These are phyloP conservation scores for Loriculus beryllinus DNA, from an alignment of 2,797 vertebrate genomes.

Conservation along the genomic window DNA sequence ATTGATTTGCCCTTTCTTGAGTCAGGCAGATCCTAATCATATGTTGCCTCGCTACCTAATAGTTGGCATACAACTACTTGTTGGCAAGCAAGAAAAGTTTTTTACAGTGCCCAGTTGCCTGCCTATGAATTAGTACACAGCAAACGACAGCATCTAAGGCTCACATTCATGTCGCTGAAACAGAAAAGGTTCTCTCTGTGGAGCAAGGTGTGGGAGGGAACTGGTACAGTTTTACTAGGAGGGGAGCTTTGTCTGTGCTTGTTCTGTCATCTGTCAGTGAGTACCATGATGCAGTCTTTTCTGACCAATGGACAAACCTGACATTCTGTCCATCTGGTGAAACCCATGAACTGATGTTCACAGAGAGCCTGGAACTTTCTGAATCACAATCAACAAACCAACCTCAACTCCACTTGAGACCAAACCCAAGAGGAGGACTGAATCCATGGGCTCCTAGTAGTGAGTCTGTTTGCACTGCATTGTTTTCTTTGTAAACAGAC, in stretches of 20 bases:
- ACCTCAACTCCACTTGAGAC: background rate
- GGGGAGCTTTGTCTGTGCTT: background rate
- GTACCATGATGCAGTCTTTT: background rate
- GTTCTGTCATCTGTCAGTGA: background rate
- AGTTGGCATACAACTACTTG: background rate
- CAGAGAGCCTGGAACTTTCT: background rate
- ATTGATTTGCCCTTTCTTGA: background rate
- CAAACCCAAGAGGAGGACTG: background rate
- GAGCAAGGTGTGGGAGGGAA: background rate
- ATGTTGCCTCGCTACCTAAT: background rate
- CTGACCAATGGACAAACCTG: background rate
- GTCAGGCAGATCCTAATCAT: background rate
- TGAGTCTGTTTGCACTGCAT: background rate
- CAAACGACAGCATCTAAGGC: background rate
- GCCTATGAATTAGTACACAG: background rate
- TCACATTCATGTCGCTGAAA: background rate
- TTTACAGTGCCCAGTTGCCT: background rate
- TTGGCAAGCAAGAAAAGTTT: background rate
- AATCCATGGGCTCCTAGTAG: background rate
- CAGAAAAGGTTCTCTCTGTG: background rate
- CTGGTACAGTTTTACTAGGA: background rate
- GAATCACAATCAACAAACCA: background rate
- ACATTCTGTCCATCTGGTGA: background rate
- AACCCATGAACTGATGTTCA: background rate
- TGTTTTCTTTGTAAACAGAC: background rate